Conservation (phyloP, 2,113 vertebrate genomes). For the Antigone vipio region DNA sequence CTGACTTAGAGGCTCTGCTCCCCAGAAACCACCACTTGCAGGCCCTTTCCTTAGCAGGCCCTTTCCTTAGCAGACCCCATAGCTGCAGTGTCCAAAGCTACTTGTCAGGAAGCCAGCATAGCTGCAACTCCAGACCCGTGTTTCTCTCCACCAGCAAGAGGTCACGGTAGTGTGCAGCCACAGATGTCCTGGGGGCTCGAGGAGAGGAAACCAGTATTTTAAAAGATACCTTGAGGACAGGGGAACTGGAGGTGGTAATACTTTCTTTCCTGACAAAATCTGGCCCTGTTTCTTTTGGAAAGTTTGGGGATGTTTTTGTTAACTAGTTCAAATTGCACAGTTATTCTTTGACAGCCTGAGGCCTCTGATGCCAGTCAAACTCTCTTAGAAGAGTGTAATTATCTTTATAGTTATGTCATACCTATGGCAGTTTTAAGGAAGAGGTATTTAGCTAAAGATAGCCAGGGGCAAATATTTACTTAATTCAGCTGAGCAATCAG, state of each 20-base stretch:
- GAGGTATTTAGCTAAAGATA: not conserved
- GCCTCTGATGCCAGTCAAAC: not conserved
- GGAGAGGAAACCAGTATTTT: not conserved
- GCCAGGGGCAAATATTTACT: not conserved
- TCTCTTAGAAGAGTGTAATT: not conserved
- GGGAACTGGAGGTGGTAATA: not conserved
- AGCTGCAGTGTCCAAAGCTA: not conserved
- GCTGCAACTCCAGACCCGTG: accelerated
- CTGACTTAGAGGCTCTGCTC: not conserved
- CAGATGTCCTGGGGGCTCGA: not conserved
- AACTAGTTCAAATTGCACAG: not conserved
- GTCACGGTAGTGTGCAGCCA: not conserved
- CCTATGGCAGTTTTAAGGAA: not conserved
- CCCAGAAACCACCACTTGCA: accelerated
- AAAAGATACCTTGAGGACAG: not conserved
- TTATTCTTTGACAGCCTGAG: not conserved
- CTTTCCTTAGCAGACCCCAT: accelerated
- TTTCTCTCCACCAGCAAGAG: not conserved
- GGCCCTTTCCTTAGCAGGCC: not conserved
- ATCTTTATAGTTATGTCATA: not conserved
- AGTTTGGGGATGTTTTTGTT: not conserved
- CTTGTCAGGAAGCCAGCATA: not conserved
- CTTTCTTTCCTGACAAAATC: not conserved
- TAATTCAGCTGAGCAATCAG: not conserved
- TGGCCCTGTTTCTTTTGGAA: not conserved